A percentile compares a stretch with the other conserved stretches of the same genome.
Conservation (phyloP, 2,888 invertebrate genomes). For the Calliscelio sp. region DNA sequence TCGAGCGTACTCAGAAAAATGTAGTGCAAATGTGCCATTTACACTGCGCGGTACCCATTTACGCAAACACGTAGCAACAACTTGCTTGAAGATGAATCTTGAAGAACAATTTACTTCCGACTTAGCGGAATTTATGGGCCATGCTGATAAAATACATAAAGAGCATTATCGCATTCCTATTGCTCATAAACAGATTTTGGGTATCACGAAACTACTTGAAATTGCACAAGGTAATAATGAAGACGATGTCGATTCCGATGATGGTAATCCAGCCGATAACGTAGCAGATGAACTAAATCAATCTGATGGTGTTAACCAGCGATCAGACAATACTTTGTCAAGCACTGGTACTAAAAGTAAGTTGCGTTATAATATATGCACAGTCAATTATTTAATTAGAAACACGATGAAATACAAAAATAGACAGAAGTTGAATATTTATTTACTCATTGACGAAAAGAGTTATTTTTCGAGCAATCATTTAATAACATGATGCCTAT, state of each 20-base stretch:
- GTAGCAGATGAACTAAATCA: neutral
- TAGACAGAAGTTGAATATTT: too few relatives aligned
- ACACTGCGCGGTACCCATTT: constrained; percentile 31
- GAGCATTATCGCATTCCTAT: constrained; percentile 23
- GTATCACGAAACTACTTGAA: constrained; percentile 13
- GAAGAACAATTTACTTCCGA: constrained; percentile 19
- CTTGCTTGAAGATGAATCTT: constrained; percentile 37
- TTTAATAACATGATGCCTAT: too few relatives aligned
- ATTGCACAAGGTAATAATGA: constrained; percentile 4
- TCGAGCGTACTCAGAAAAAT: constrained; percentile 21
- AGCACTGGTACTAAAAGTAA: too few relatives aligned
- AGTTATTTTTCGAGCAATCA: too few relatives aligned
- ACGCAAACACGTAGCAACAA: constrained; percentile 45
- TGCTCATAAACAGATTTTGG: constrained; percentile 17
- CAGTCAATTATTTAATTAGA: too few relatives aligned
- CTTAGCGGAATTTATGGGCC: constrained; percentile 50
- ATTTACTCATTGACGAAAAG: too few relatives aligned
- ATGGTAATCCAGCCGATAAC: neutral
- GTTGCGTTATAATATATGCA: too few relatives aligned
- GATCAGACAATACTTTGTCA: too few relatives aligned
- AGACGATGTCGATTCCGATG: neutral
- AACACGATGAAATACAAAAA: too few relatives aligned
- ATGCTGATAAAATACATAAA: constrained; percentile 21
- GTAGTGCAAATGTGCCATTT: constrained; percentile 25
- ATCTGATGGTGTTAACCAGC: too few relatives aligned